Conservation (phyloP, 2,797 vertebrate species). For the Myotis vivesi region DNA sequence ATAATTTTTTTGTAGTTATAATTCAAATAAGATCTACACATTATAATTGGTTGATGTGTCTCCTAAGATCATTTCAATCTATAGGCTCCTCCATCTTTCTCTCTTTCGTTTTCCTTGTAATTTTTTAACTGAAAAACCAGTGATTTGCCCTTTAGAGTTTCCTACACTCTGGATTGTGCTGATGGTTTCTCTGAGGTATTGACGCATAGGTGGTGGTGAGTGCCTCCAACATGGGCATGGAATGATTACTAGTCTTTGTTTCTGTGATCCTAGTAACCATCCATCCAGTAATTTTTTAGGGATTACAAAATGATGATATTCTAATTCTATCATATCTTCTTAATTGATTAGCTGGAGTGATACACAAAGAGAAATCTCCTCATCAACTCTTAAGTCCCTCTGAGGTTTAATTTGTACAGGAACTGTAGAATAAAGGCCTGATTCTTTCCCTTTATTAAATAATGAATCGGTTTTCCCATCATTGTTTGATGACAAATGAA, state of each 20-base stretch:
- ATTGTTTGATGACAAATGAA: neutral
- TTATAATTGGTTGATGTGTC: neutral
- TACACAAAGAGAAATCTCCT: neutral
- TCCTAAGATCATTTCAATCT: neutral
- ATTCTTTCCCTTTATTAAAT: neutral
- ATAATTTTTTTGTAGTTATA: neutral
- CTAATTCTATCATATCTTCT: neutral
- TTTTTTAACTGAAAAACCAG: neutral
- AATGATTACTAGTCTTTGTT: neutral
- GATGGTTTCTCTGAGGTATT: neutral
- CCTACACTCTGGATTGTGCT: neutral
- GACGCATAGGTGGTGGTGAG: neutral
- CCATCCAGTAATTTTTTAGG: neutral
- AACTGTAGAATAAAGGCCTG: neutral
- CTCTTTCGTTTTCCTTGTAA: neutral
- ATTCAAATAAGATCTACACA: neutral
- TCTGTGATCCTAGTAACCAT: neutral
- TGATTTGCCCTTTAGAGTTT: neutral
- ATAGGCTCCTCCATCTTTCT: neutral
- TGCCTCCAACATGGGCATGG: fast-evolving
- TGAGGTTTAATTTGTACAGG: neutral
- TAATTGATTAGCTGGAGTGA: neutral
- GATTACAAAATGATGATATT: neutral
- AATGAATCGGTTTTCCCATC: neutral
- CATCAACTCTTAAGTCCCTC: neutral